Conservation (phyloP, 2,888 invertebrate genomes). For the Congeria kusceri region DNA sequence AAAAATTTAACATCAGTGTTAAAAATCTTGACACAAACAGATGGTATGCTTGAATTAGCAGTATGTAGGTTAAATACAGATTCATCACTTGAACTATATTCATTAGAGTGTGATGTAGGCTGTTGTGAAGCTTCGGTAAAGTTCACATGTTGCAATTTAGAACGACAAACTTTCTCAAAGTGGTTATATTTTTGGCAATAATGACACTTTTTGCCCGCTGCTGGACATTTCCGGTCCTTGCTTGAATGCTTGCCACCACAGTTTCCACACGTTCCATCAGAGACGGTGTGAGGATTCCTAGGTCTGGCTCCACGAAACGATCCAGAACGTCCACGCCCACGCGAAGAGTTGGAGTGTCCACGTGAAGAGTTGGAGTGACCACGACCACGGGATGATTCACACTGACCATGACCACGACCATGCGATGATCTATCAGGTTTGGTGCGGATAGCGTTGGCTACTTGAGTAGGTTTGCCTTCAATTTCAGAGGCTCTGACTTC, state of each 20-base stretch:
- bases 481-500: too few species aligned
- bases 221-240: constrained; percentile 15
- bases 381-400: too few species aligned
- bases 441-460: too few species aligned
- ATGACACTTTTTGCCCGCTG: constrained; percentile 26
- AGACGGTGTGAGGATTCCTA: too few species aligned
- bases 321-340: too few species aligned
- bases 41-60: constrained; percentile 25
- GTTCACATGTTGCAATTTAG: constrained; percentile 3
- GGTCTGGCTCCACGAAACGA: too few species aligned
- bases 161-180: constrained; percentile 22
- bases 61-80: constrained; percentile 32
- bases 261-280: too few species aligned
- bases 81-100: constrained; percentile 22
- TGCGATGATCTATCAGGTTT: too few species aligned
- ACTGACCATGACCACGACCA: too few species aligned
- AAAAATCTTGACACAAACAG: constrained; percentile 23
- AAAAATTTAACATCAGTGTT: constrained; percentile 27
- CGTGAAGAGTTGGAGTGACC: too few species aligned
- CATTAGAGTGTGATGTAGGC: not conserved
- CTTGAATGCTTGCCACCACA: constrained; percentile 33
- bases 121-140: not conserved
- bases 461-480: too few species aligned
- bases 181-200: constrained; percentile 30
- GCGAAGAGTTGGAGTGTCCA: too few species aligned